phyloP scores from a whole-genome alignment of 2,888 invertebrate genomes.

The Masnerella sp. region DNA sequence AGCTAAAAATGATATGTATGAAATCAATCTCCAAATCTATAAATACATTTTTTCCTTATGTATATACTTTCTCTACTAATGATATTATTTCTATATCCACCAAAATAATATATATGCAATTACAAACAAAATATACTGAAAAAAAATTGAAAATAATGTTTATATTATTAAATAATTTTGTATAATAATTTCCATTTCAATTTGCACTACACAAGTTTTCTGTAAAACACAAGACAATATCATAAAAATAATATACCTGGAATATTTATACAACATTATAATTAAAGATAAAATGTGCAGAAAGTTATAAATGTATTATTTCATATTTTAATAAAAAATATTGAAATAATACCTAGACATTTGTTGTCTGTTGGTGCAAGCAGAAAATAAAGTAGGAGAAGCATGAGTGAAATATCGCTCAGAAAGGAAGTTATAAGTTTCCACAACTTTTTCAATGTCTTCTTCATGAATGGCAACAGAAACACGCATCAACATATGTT shows the following conservation, averaged over 20 bases:
- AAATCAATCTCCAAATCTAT: slow-evolving; percentile 2
- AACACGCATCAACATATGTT: slow-evolving; percentile 99
- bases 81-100: not conserved
- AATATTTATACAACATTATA: too few species aligned
- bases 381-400: slow-evolving; percentile 97
- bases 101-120: too few species aligned
- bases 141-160: too few species aligned
- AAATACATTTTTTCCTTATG: not conserved
- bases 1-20: slow-evolving; percentile 79
- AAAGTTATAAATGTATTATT: too few species aligned
- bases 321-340: too few species aligned
- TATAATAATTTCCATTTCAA: too few species aligned
- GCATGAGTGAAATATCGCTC: slow-evolving; percentile 98
- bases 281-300: too few species aligned
- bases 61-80: not conserved
- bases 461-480: slow-evolving; percentile 97
- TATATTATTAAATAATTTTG: too few species aligned
- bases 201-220: too few species aligned
- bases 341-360: slow-evolving; percentile 84
- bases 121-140: too few species aligned
- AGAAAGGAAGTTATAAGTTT: slow-evolving; percentile 97
- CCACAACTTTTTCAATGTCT: slow-evolving; percentile 94
- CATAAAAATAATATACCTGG: too few species aligned
- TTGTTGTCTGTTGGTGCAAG: slow-evolving; percentile 94
- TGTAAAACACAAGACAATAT: too few species aligned